Evolutionary conservation across 2,113 vertebrate species (phyloP), one percentile per base, ranked within the genome.

Genomic region (Oryzias melastigma): DNA sequence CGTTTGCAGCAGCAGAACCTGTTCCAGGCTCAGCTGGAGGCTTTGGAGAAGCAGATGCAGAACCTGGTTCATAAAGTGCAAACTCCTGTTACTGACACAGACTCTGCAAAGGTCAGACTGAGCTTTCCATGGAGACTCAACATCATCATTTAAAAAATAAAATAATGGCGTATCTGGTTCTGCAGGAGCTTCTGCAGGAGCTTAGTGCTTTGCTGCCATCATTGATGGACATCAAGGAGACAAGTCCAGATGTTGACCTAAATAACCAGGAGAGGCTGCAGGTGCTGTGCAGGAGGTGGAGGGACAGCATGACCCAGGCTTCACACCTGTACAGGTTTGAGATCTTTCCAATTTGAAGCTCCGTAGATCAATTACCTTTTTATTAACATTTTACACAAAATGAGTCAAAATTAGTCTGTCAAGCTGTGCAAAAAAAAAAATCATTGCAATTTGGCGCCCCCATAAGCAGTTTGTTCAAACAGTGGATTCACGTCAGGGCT

Each of bases 171-270:
- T 55, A 35, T 55, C 18, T 61, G 42, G 52, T 24, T 64, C 46
- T 56, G 18, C 15, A 83, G 85, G 72, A 71, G 72, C 87, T 82
- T 18, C 77, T 94, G 3, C 70, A 87, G 67, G 87, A 90, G 46
- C 89, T 97, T 65, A 85, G 85, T 17, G 87, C 84, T 16, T 71
- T 91, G 52, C 87, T 89, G 29, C 91, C 91, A 24, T 86, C 81
- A 29, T 83, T 98, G 55, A 87, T 93, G 50, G 87, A 82, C 20
- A 61, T 98, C 85, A 93, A 92, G 58, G 93, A 93, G 75, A 82
- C 76, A 45, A 92, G 93, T 27, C 71, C 76, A 58, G 77, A 22
- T 20, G 51, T 93, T 58, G 81, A 84, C 0, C 87, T 94, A 1
- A 82, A 81, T 67, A 88, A 89, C 29, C 58, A 76, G 0, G 90